Evolutionary conservation across 1,140 invertebrate species (phyloP).

Genomic region (Pentalonia nigronervosa): DNA sequence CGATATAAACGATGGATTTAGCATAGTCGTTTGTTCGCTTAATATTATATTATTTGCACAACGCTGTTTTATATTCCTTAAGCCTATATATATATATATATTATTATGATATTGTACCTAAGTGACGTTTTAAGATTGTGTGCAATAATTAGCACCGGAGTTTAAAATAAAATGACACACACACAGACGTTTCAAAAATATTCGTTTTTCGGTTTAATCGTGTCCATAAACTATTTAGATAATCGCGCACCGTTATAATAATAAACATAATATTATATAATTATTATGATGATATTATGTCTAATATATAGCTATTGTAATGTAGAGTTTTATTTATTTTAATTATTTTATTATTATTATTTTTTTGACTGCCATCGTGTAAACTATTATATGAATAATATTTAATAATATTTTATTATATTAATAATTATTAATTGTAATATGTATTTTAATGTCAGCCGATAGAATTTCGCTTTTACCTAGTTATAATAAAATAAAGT

Average conservation of each 20-base stretch:
- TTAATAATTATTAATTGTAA: not conserved
- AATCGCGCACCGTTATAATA: not conserved
- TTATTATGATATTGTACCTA: not conserved
- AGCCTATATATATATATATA: not conserved
- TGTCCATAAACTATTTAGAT: not conserved
- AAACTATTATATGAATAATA: not conserved
- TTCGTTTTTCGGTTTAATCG: not conserved
- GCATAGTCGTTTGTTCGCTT: not conserved
- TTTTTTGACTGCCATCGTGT: not conserved
- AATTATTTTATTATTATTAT: not conserved
- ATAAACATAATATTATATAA: not conserved
- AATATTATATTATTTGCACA: not conserved
- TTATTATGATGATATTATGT: not conserved
- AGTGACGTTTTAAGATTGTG: not conserved
- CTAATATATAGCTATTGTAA: not conserved
- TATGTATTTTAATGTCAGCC: not conserved
- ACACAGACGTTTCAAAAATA: not conserved
- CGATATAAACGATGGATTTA: not conserved
- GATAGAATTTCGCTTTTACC: not conserved
- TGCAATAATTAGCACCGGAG: not conserved
- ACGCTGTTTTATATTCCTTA: not conserved
- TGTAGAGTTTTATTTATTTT: conserved; percentile 9
- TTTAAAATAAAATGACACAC: not conserved
- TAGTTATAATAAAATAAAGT: conserved; percentile 30
- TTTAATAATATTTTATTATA: no score